phyloP scores from a whole-genome alignment of 2,888 invertebrate species.

The Monoplex corrugatus region DNA sequence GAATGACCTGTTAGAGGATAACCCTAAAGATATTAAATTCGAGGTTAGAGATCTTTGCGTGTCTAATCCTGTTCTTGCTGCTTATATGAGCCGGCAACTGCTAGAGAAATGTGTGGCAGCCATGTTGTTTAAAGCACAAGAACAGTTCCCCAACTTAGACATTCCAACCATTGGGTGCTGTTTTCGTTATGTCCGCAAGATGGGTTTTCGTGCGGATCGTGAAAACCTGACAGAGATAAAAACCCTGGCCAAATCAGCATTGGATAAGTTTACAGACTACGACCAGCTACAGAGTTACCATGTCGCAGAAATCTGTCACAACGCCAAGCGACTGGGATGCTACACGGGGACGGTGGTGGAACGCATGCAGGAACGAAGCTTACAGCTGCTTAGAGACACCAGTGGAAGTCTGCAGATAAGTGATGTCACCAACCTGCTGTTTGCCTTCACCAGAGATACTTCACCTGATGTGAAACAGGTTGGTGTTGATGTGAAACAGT shows the following conservation, averaged over 20 bases:
- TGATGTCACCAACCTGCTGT: slow-evolving; percentile 46
- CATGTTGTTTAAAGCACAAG: background rate
- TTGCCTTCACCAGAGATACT: slow-evolving; percentile 28
- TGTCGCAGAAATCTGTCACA: slow-evolving; percentile 38
- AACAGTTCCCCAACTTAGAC: slow-evolving; percentile 6
- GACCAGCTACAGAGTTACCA: slow-evolving; percentile 17
- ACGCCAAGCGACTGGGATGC: slow-evolving; percentile 42
- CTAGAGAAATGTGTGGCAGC: slow-evolving; percentile 30
- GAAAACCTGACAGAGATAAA: background rate
- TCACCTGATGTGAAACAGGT: slow-evolving; percentile 1
- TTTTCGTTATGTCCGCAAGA: slow-evolving; percentile 38
- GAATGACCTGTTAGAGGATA: background rate
- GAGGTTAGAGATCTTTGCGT: slow-evolving; percentile 39
- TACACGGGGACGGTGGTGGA: background rate
- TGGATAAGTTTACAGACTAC: slow-evolving; percentile 25
- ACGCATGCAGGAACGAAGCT: slow-evolving; percentile 24
- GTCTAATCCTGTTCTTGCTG: slow-evolving; percentile 9
- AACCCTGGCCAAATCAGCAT: background rate
- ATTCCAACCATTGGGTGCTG: slow-evolving; percentile 12
- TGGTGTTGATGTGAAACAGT: no score
- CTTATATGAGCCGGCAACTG: slow-evolving; percentile 43
- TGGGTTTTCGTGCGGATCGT: slow-evolving; percentile 17
- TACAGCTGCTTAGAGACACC: slow-evolving; percentile 17
- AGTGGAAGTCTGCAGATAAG: background rate
- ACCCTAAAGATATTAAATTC: background rate